These are phyloP conservation scores for Hoplias malabaricus DNA, from an alignment of 2,113 vertebrate genomes.

Conservation along the genomic window DNA sequence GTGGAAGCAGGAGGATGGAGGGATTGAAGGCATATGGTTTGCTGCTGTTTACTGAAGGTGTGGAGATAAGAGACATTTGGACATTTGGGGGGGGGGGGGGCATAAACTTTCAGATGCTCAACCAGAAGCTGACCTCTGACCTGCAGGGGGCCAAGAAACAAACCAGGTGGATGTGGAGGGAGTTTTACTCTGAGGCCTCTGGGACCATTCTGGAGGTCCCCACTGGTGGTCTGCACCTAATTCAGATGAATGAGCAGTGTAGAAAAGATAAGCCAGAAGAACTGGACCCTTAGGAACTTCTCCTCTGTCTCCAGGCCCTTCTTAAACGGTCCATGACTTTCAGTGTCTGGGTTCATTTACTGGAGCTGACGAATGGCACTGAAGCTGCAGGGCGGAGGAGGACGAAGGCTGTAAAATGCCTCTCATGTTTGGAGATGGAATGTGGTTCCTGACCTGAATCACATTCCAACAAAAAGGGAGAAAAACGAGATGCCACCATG, in stretches of 20 bases:
- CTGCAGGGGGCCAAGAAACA: slow-evolving; percentile 18
- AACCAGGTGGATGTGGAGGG: slow-evolving; percentile 29
- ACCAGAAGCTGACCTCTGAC: slow-evolving; percentile 6
- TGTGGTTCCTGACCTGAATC: slow-evolving; percentile 28
- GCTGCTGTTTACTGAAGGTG: background rate
- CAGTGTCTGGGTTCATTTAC: slow-evolving; percentile 10
- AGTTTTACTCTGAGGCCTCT: too few species aligned
- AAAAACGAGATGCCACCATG: slow-evolving; percentile 18
- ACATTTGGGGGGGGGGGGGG: background rate
- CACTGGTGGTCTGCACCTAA: too few species aligned
- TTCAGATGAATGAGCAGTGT: too few species aligned
- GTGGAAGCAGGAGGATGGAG: slow-evolving; percentile 7
- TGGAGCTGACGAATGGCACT: slow-evolving; percentile 21
- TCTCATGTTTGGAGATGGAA: slow-evolving; percentile 33
- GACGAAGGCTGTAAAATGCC: slow-evolving; percentile 26
- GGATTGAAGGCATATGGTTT: slow-evolving; percentile 14
- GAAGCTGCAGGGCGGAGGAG: background rate
- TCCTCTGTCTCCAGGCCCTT: background rate
- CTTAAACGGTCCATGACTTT: background rate
- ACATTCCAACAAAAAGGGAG: slow-evolving; percentile 1
- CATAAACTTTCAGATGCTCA: slow-evolving; percentile 28
- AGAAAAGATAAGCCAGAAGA: too few species aligned
- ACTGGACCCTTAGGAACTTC: slow-evolving; percentile 3
- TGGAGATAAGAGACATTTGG: too few species aligned
- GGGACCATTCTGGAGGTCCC: too few species aligned